Base-by-base conservation (phyloP, 2,888 invertebrate species). In the Platycnemis pennipes region DNA sequence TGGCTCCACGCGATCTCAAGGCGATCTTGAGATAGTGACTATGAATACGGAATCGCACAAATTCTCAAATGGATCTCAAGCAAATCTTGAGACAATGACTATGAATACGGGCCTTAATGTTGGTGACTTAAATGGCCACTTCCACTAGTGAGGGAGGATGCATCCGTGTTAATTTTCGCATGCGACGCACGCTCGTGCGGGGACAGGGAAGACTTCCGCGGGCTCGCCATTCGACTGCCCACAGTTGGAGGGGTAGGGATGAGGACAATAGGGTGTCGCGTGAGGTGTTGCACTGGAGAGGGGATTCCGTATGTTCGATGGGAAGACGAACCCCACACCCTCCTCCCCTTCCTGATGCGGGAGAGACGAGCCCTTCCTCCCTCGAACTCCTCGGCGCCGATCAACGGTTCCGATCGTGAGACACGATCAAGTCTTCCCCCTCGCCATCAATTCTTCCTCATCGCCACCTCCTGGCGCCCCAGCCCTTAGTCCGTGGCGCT, bases 191-290 rank as follows among this genome's bases (percentile, higher is more conserved):
- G 77, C 7, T 16, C 77, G 77, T 37, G 37, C 77, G 11, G 37
- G n/a, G 77, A n/a, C n/a, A n/a, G n/a, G n/a, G n/a, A n/a, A n/a
- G 37, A 77, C 77, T 77, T 77, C 77, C 77, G 77, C 37, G 77
- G 77, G n/a, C 16, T 3, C 31, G 77, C 13, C 77, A n/a, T 13
- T 31, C 77, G 77, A 13, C n/a, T 22, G 37, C 31, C 19, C 7
- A 8, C 63, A 26, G 26, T 26, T 8, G 63, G 63, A 16, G 56
- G 16, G 56, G 5, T 16, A 22, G 63, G 8, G 63, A 22, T 26
- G n/a, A 37, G 77, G 77, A 26, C n/a, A n/a, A 77, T 31, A 11
- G 77, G 37, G 77, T 11, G 11, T 26, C 11, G n/a, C 0, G 63
- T 19, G 13, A 16, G 56, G 56, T 56, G 56, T n/a, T 7, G 31